These are phyloP conservation scores for Mionectes macconnelli DNA, from an alignment of 2,113 vertebrate genomes.

Conservation along the genomic window DNA sequence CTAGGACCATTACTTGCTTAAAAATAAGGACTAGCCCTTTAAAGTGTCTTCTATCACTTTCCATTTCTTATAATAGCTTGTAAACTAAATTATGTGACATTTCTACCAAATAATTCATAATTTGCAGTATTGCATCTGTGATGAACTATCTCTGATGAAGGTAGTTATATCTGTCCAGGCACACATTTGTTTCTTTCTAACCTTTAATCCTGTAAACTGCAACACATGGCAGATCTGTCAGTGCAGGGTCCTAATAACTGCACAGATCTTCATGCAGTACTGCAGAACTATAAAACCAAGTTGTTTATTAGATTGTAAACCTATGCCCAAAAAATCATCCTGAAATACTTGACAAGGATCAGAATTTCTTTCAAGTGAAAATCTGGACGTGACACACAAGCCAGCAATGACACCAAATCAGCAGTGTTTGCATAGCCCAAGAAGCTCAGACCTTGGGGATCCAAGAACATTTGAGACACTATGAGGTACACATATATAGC, in stretches of 20 bases:
- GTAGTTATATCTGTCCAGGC: not conserved
- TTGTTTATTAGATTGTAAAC: not conserved
- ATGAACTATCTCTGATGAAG: not conserved
- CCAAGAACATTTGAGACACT: not conserved
- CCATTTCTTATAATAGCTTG: not conserved
- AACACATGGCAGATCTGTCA: not conserved
- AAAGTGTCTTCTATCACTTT: not conserved
- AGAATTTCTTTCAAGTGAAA: not conserved
- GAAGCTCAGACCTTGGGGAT: not conserved
- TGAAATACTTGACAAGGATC: not conserved
- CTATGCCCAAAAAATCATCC: not conserved
- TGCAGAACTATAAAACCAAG: not conserved
- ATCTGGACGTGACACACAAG: not conserved
- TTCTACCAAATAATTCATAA: not conserved
- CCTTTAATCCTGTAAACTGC: not conserved
- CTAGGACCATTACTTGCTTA: not conserved
- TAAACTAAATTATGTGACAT: not conserved
- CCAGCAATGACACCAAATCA: not conserved
- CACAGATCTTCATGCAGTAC: not conserved
- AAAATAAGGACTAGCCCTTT: not conserved
- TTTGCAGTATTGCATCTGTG: not conserved
- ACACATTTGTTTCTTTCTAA: not conserved
- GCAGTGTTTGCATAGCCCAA: not conserved
- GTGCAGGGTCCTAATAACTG: not conserved
- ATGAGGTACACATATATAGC: rapidly evolving